Percentiles rank a stretch among this genome's conserved stretches.
Conservation (phyloP, 2,113 vertebrate genomes). For the Gracilinanus agilis region DNA sequence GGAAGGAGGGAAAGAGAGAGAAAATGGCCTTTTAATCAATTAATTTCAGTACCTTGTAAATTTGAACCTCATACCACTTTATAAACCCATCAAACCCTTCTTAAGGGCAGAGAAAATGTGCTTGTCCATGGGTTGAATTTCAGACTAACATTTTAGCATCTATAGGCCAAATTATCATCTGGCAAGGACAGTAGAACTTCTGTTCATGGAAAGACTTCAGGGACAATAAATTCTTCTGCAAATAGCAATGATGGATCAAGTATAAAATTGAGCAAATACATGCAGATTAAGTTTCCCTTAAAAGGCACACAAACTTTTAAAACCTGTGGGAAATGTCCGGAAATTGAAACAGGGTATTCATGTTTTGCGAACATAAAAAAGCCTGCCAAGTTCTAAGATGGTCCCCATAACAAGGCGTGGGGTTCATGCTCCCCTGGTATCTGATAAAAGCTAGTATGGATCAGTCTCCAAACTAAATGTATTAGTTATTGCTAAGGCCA, state of each 20-base stretch:
- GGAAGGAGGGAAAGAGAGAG: too few species aligned
- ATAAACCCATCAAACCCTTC: neutral
- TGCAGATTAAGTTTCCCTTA: constrained; percentile 5
- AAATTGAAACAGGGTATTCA: neutral
- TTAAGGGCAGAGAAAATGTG: neutral
- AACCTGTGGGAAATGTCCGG: neutral
- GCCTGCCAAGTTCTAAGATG: neutral
- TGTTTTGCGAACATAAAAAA: neutral
- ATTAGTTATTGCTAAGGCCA: neutral
- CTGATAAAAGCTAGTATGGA: neutral
- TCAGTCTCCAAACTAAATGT: neutral
- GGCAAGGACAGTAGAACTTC: neutral
- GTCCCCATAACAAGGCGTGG: neutral
- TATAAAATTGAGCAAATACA: constrained; percentile 6
- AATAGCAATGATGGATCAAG: neutral
- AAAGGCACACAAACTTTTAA: neutral
- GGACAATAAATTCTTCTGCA: constrained; percentile 1
- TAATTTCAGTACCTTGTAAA: neutral
- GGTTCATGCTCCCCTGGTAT: neutral
- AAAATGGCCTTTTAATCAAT: neutral
- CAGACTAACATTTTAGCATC: neutral
- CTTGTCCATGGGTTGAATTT: neutral
- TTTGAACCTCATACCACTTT: neutral
- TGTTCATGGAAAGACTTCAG: neutral
- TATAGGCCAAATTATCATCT: neutral